These are phyloP conservation scores for Papilio polytes DNA, from an alignment of 1,140 invertebrate genomes.

Conservation along the genomic window DNA sequence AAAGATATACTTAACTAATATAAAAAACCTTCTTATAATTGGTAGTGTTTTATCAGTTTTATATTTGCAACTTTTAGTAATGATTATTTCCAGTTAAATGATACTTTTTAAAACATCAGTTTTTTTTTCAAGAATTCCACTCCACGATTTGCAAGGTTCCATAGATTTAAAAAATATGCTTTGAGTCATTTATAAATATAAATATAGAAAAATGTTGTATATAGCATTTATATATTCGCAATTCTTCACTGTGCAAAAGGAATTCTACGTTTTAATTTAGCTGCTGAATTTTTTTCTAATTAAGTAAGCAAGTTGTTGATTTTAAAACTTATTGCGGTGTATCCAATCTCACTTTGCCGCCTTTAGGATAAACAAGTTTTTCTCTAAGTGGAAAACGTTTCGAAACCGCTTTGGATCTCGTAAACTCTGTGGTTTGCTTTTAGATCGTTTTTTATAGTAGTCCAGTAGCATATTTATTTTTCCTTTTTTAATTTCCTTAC, in stretches of 20 bases:
- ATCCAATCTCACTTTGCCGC: constrained; percentile 9
- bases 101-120: background rate
- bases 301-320: constrained; percentile 14
- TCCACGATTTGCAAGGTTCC: background rate
- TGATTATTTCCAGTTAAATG: background rate
- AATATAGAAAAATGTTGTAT: no score
- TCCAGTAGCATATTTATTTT: background rate
- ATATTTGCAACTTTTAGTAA: background rate
- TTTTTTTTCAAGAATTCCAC: no score
- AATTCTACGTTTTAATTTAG: background rate
- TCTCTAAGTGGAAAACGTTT: constrained; percentile 25
- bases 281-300: background rate
- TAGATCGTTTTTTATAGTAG: background rate
- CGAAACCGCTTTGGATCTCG: background rate
- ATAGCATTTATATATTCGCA: background rate
- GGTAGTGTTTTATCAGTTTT: background rate
- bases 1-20: background rate
- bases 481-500: background rate
- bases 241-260: background rate
- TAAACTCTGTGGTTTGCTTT: background rate
- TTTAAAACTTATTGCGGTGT: background rate
- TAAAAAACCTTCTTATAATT: background rate
- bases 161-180: background rate
- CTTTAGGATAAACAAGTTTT: constrained; percentile 14
- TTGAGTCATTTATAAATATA: no score